A percentile compares a stretch with the other conserved stretches of the same genome.
These are phyloP conservation scores for Aporophyla nigra DNA, from an alignment of 2,888 invertebrate species.

Conservation along the genomic window DNA sequence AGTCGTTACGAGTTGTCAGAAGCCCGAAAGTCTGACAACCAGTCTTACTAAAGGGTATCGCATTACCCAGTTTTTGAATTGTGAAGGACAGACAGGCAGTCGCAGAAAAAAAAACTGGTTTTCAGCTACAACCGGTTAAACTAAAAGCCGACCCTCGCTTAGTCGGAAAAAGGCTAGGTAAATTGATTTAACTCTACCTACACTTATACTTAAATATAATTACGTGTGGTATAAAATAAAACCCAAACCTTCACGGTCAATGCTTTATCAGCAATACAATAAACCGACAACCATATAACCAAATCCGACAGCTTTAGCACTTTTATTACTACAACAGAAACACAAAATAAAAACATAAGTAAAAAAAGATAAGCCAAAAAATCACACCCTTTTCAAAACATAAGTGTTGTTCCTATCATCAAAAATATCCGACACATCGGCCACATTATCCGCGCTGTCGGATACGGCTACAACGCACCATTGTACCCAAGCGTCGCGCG, in stretches of 20 bases:
- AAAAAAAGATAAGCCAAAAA: slow-evolving; percentile 37
- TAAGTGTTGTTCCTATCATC: slow-evolving; percentile 48
- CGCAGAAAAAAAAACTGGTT: too few species aligned
- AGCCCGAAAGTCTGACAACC: too few species aligned
- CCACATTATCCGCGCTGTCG: slow-evolving; percentile 55
- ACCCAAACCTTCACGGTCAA: not conserved
- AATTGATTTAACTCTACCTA: too few species aligned
- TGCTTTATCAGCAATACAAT: slow-evolving; percentile 11
- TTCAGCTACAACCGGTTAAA: too few species aligned
- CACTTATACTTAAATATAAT: not conserved
- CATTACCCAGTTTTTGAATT: too few species aligned
- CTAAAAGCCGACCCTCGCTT: too few species aligned
- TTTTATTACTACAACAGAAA: not conserved
- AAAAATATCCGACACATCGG: slow-evolving; percentile 56
- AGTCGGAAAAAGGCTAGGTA: too few species aligned
- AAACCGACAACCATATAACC: slow-evolving; percentile 1
- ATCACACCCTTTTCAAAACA: slow-evolving; percentile 41
- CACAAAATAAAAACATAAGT: not conserved
- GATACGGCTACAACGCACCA: slow-evolving; percentile 49
- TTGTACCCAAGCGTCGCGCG: slow-evolving; percentile 50
- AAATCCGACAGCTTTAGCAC: not conserved
- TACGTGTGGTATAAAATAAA: not conserved
- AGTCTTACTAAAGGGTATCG: too few species aligned
- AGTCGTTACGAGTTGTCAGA: too few species aligned
- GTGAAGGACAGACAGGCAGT: too few species aligned